Evolutionary conservation across 2,888 invertebrate genomes (phyloP).

Genomic region (Ariolimax columbianus): DNA sequence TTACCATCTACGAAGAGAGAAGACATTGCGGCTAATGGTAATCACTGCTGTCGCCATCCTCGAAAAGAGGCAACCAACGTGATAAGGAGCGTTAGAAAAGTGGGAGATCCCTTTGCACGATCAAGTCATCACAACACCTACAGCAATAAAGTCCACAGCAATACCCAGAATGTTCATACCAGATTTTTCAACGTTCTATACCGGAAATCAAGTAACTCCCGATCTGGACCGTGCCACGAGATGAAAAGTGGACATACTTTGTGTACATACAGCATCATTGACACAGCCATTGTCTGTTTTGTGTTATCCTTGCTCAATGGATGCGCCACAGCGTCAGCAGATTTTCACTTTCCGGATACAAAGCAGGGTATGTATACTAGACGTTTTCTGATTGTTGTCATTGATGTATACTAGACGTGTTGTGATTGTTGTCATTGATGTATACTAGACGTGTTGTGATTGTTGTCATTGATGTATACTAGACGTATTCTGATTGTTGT

Average conservation of each 20-base stretch:
- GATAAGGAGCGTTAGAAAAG: neutral
- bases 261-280: too few species aligned
- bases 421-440: too few species aligned
- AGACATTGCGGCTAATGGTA: neutral
- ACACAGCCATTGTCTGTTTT: neutral
- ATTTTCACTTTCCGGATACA: constrained; percentile 21
- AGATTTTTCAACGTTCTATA: neutral
- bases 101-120: neutral
- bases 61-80: neutral
- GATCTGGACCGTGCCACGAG: neutral
- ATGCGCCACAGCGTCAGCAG: neutral
- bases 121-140: neutral
- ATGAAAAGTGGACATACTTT: neutral
- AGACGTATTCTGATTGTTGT: too few species aligned
- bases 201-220: neutral
- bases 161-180: neutral
- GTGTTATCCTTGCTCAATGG: constrained; percentile 18
- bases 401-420: too few species aligned
- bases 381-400: neutral
- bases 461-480: too few species aligned
- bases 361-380: constrained; percentile 16
- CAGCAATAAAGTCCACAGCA: neutral
- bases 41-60: neutral
- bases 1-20: neutral
- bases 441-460: too few species aligned